Percentiles rank a stretch among this genome's conserved stretches.
phyloP scores from a whole-genome alignment of 2,888 invertebrate genomes.

The Phengaris arion region DNA sequence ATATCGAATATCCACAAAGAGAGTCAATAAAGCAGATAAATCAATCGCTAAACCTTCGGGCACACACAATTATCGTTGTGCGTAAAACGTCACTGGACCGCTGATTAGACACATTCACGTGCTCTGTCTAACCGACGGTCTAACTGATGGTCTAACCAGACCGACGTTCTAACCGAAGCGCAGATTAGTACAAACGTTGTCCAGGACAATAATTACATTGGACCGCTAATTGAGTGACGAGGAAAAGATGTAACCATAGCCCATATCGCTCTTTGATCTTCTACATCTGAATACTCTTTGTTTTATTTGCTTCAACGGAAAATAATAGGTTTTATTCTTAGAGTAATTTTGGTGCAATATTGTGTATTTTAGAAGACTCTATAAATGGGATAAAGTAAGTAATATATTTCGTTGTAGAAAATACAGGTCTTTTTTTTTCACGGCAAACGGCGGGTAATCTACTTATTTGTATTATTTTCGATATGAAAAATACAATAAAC shows the following conservation, averaged over 20 bases:
- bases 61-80: slow-evolving; percentile 45
- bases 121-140: slow-evolving; percentile 40
- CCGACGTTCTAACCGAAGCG: slow-evolving; percentile 29
- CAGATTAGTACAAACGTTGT: slow-evolving; percentile 50
- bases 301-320: no score
- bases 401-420: background rate
- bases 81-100: slow-evolving; percentile 48
- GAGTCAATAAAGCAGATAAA: slow-evolving; percentile 15
- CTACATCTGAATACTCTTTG: background rate
- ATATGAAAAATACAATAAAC: slow-evolving; percentile 9
- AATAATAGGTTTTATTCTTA: no score
- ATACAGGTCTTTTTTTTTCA: background rate
- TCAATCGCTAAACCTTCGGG: slow-evolving; percentile 39
- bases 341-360: no score
- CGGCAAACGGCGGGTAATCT: background rate
- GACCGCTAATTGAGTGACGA: slow-evolving; percentile 28
- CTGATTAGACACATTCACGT: slow-evolving; percentile 56
- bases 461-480: background rate
- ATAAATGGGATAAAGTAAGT: background rate
- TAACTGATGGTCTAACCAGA: background rate
- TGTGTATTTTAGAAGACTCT: no score
- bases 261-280: background rate
- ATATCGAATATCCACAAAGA: slow-evolving; percentile 22
- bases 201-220: slow-evolving; percentile 32
- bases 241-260: background rate